A percentile compares a stretch with the other conserved stretches of the same genome.
phyloP scores from a whole-genome alignment of 2,113 vertebrate species.

The Casuarius casuarius region DNA sequence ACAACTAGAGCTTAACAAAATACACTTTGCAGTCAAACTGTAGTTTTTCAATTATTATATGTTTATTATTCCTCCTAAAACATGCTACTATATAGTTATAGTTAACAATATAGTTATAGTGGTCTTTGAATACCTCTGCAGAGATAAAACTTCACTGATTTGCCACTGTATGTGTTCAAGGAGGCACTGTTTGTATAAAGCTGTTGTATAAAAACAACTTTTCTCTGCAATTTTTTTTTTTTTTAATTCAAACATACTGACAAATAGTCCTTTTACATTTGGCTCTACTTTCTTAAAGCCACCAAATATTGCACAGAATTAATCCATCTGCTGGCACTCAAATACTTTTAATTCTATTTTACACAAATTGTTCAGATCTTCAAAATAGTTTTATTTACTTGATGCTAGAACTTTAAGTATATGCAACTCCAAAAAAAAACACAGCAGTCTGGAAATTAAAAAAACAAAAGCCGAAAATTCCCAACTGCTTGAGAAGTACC shows the following conservation, averaged over 20 bases:
- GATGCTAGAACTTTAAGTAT: not conserved
- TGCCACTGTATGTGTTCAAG: not conserved
- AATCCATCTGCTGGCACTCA: not conserved
- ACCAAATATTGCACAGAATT: not conserved
- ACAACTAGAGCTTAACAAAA: not conserved
- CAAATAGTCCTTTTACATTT: not conserved
- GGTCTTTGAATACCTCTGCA: not conserved
- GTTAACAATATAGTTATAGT: too few species aligned
- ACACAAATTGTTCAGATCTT: not conserved
- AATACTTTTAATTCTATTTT: not conserved
- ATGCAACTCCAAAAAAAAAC: not conserved
- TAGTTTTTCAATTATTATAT: not conserved
- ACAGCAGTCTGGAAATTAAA: not conserved
- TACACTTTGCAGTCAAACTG: not conserved
- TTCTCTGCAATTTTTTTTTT: not conserved
- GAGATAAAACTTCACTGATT: not conserved
- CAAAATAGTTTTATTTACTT: not conserved
- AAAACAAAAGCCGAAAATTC: not conserved
- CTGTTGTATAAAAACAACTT: not conserved
- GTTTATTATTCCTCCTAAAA: not conserved
- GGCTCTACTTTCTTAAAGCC: not conserved
- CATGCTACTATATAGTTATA: not conserved
- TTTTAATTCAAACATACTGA: not conserved
- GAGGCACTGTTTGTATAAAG: not conserved
- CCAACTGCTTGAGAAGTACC: not conserved